Evolutionary conservation across 2,797 vertebrate species (phyloP).

Genomic region (Sebastolobus alascanus): DNA sequence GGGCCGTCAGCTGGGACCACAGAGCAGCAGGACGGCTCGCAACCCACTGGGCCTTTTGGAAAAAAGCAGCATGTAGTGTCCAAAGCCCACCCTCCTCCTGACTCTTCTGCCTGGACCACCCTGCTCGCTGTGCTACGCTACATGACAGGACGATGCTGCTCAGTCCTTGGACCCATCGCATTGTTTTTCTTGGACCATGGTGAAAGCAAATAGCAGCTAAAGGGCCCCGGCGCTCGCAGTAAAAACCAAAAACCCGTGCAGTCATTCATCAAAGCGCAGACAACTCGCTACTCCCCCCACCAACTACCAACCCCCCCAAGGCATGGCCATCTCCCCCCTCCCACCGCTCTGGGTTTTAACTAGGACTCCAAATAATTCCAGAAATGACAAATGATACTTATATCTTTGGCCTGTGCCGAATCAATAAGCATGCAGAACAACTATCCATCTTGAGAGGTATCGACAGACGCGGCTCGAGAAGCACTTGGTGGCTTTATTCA

Average conservation of each 20-base stretch:
- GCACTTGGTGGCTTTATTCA: constrained; percentile 85
- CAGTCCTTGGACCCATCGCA: constrained; percentile 91
- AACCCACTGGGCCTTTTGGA: constrained; percentile 64
- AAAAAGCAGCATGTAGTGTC: constrained; percentile 63
- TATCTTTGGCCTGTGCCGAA: constrained; percentile 92
- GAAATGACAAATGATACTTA: constrained; percentile 98
- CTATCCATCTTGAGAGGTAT: constrained; percentile 94
- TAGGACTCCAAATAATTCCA: constrained; percentile 98
- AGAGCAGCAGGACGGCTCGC: constrained; percentile 62
- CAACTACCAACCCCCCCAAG: constrained; percentile 88
- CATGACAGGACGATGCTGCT: constrained; percentile 91
- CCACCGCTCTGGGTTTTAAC: constrained; percentile 91
- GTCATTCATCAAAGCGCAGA: constrained; percentile 97
- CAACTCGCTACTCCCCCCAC: constrained; percentile 85
- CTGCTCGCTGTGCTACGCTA: constrained; percentile 87
- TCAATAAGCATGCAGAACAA: constrained; percentile 95
- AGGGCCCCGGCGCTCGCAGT: constrained; percentile 91
- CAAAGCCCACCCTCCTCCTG: constrained; percentile 66
- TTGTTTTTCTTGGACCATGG: constrained; percentile 98
- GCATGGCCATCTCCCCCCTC: constrained; percentile 89
- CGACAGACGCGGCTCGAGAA: constrained; percentile 87
- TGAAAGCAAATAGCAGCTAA: constrained; percentile 98
- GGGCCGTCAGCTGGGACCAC: constrained; percentile 59
- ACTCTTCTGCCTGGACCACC: constrained; percentile 90
- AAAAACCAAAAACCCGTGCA: constrained; percentile 93